Percentiles rank a stretch among this genome's conserved stretches.
These are phyloP conservation scores for Mythimna impura DNA, from an alignment of 2,888 invertebrate species.

Conservation along the genomic window DNA sequence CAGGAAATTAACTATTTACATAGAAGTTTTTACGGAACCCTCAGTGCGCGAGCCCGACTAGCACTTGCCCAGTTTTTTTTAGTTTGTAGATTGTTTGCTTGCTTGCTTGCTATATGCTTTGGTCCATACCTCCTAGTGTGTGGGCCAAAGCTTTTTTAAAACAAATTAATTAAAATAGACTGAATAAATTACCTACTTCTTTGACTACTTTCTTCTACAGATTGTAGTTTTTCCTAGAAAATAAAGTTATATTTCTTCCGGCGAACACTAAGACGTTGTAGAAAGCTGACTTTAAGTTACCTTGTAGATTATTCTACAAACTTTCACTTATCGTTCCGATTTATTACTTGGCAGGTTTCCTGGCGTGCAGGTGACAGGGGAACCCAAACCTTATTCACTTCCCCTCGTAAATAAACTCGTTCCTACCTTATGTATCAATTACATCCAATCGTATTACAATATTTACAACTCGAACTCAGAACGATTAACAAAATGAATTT, in stretches of 20 bases:
- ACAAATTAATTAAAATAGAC: too few species aligned
- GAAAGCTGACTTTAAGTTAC: background rate
- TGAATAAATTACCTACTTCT: too few species aligned
- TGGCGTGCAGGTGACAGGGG: conserved; percentile 18
- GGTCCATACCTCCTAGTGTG: too few species aligned
- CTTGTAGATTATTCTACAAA: background rate
- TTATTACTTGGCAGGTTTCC: background rate
- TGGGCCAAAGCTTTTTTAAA: too few species aligned
- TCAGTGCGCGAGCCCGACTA: too few species aligned
- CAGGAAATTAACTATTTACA: too few species aligned
- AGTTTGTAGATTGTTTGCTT: too few species aligned
- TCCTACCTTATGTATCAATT: conserved; percentile 34
- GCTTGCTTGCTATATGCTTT: too few species aligned
- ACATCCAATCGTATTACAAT: conserved; percentile 28
- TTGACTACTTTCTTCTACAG: background rate
- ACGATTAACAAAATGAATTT: conserved; percentile 16
- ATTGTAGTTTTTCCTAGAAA: background rate
- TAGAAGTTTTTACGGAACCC: too few species aligned
- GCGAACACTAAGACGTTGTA: background rate
- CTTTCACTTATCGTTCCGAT: background rate
- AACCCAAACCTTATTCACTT: conserved; percentile 1
- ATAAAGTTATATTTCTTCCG: background rate
- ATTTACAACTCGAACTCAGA: conserved; percentile 22
- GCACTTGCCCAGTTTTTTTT: too few species aligned
- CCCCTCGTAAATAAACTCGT: conserved; percentile 2